Evolutionary conservation across 2,888 invertebrate genomes (phyloP).

Genomic region (Eutolmus rufibarbis): DNA sequence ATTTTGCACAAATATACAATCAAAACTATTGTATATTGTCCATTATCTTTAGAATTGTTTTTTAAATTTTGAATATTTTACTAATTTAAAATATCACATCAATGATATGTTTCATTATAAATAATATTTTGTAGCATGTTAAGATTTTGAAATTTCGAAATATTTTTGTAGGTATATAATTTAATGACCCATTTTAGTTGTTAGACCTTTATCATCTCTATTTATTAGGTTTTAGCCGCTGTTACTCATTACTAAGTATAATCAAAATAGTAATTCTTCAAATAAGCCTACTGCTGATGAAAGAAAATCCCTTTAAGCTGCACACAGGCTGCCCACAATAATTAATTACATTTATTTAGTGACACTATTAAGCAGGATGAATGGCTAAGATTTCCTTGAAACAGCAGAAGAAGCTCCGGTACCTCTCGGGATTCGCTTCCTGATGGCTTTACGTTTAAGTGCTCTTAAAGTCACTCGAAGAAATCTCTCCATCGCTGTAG

Average conservation of each 20-base stretch:
- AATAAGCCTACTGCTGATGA: not conserved
- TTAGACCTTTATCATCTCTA: not conserved
- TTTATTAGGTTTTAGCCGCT: not conserved
- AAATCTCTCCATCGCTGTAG: not conserved
- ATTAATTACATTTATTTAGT: conserved; percentile 23
- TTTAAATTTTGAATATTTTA: no score
- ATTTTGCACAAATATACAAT: no score
- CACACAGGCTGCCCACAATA: not conserved
- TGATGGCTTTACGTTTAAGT: not conserved
- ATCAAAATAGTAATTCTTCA: not conserved
- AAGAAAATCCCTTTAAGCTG: not conserved
- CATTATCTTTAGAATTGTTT: no score
- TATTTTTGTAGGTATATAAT: no score
- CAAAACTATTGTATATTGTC: no score
- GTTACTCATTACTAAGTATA: not conserved
- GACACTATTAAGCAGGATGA: conserved; percentile 6
- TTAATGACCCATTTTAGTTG: not conserved
- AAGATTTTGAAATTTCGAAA: no score
- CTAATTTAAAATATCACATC: no score
- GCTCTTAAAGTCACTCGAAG: not conserved
- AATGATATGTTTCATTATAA: no score
- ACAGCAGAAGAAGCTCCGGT: not conserved
- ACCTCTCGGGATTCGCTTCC: not conserved
- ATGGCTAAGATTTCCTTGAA: not conserved
- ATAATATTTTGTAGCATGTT: no score